Conservation (phyloP, 2,888 invertebrate genomes). For the Lasiommata megera region DNA sequence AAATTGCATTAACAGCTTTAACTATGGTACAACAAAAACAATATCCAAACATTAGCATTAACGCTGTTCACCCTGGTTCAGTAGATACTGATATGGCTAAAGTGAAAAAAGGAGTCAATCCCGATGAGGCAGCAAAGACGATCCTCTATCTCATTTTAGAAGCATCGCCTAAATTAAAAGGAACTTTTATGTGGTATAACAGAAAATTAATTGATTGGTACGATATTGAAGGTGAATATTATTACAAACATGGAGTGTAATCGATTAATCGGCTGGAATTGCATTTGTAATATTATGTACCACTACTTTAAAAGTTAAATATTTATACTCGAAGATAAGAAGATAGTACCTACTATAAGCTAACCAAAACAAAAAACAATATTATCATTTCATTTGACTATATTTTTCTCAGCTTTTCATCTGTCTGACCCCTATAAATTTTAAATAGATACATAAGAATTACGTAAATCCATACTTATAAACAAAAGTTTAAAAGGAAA, state of each 20-base stretch:
- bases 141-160: conserved; percentile 84
- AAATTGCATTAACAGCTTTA: conserved; percentile 64
- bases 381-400: too few species aligned
- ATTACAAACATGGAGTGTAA: conserved; percentile 42
- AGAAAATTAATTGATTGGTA: conserved; percentile 83
- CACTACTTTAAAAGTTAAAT: too few species aligned
- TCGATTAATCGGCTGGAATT: neutral
- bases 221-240: conserved; percentile 59
- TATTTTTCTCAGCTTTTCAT: too few species aligned
- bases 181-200: conserved; percentile 84
- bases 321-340: too few species aligned
- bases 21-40: conserved; percentile 63
- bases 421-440: too few species aligned
- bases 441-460: too few species aligned
- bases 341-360: too few species aligned
- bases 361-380: too few species aligned
- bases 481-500: too few species aligned
- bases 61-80: conserved; percentile 66
- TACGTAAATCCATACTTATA: too few species aligned
- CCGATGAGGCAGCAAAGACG: conserved; percentile 79
- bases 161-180: conserved; percentile 81
- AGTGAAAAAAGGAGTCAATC: conserved; percentile 81
- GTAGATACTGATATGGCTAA: conserved; percentile 64
- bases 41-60: conserved; percentile 63
- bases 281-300: too few species aligned